Conservation (phyloP, 2,113 vertebrate genomes). For the Zosterops lateralis region DNA sequence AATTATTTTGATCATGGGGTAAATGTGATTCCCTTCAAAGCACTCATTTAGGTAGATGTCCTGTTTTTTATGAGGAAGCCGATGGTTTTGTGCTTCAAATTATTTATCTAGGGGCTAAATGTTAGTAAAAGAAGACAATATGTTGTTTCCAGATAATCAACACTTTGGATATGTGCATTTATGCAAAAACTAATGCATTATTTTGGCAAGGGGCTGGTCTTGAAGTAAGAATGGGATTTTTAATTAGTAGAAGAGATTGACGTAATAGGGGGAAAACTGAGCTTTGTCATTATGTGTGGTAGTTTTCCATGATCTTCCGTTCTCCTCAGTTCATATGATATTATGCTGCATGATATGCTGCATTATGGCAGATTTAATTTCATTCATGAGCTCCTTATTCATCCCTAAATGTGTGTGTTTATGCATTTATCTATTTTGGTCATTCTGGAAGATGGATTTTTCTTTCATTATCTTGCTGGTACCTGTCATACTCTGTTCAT, state of each 20-base stretch:
- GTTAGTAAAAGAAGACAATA: neutral
- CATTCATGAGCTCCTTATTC: neutral
- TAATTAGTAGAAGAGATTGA: neutral
- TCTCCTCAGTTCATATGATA: neutral
- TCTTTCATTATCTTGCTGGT: neutral
- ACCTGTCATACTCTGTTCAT: neutral
- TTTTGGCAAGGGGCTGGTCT: neutral
- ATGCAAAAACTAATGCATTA: neutral
- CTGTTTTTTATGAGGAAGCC: neutral
- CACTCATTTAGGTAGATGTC: neutral
- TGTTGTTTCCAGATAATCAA: neutral
- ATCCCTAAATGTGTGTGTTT: neutral
- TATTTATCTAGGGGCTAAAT: neutral
- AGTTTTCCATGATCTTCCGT: neutral
- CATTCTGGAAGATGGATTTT: neutral
- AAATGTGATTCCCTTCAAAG: neutral
- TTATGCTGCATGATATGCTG: neutral
- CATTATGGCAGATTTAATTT: neutral
- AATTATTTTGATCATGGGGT: accelerated
- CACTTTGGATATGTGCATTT: neutral
- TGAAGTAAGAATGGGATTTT: neutral
- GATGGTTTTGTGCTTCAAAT: neutral
- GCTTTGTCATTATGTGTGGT: neutral
- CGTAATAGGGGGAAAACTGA: no score
- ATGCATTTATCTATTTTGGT: neutral